Evolutionary conservation across 2,888 invertebrate species (phyloP).

Genomic region (Caenorhabditis angaria): DNA sequence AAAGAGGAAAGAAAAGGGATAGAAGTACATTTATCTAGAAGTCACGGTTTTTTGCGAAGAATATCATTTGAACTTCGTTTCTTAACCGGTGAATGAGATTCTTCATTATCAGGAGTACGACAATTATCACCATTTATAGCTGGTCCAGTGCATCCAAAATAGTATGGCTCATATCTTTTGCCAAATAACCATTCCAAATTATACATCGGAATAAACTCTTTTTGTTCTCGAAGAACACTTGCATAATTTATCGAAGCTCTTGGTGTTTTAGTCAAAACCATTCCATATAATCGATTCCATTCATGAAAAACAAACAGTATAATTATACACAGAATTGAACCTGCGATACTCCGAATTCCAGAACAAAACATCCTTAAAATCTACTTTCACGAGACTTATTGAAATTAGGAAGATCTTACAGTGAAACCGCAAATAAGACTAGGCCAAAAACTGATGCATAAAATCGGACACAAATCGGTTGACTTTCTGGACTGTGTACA

Average conservation of each 20-base stretch:
- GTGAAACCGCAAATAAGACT: neutral
- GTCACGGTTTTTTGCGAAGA: neutral
- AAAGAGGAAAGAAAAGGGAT: too few species aligned
- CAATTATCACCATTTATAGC: conserved; percentile 20
- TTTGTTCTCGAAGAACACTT: conserved; percentile 24
- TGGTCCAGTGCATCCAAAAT: conserved; percentile 37
- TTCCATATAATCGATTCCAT: conserved; percentile 32
- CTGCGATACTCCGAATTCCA: neutral
- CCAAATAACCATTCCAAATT: conserved; percentile 37
- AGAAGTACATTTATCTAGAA: too few species aligned
- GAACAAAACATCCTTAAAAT: neutral
- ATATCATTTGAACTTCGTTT: neutral
- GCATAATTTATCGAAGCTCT: conserved; percentile 25
- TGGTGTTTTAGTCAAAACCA: conserved; percentile 11
- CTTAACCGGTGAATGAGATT: neutral
- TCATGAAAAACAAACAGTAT: conserved; percentile 17
- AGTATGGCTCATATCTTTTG: conserved; percentile 27
- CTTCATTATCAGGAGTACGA: conserved; percentile 25
- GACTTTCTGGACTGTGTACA: neutral
- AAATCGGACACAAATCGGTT: conserved; percentile 9
- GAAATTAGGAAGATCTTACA: neutral
- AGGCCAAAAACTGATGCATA: neutral
- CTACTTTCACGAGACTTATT: neutral
- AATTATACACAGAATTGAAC: conserved; percentile 12
- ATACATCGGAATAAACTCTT: conserved; percentile 35